phyloP scores from a whole-genome alignment of 2,113 vertebrate genomes.

The Pardalotus punctatus region DNA sequence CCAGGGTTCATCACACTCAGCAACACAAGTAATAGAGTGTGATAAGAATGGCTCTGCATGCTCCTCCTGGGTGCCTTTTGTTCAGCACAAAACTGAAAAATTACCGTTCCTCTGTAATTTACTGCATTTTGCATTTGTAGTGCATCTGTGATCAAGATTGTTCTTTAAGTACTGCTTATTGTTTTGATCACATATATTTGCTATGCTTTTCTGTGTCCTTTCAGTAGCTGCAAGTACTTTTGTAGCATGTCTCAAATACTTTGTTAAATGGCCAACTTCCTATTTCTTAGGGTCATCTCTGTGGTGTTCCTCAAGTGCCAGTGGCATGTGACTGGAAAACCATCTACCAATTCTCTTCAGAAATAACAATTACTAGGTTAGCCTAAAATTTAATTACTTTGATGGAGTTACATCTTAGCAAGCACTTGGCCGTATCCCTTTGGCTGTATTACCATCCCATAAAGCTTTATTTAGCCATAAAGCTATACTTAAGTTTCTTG shows the following conservation, averaged over 20 bases:
- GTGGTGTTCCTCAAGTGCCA: not conserved
- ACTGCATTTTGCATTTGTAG: not conserved
- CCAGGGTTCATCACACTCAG: not conserved
- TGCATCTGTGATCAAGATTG: not conserved
- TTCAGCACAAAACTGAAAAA: not conserved
- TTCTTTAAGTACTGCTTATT: not conserved
- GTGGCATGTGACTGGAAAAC: not conserved
- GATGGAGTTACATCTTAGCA: not conserved
- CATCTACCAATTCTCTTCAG: not conserved
- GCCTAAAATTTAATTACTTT: not conserved
- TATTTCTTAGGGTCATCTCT: not conserved
- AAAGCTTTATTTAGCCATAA: not conserved
- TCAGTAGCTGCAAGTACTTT: not conserved
- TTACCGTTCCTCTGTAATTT: not conserved
- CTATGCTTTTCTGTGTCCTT: not conserved
- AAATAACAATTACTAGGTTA: not conserved
- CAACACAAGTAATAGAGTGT: not conserved
- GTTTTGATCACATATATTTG: not conserved
- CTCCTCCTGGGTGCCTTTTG: not conserved
- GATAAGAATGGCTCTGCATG: not conserved
- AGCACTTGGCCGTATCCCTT: not conserved
- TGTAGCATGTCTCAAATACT: not conserved
- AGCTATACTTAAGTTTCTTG: not conserved
- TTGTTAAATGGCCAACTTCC: not conserved
- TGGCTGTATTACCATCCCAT: not conserved